phyloP scores from a whole-genome alignment of 2,888 invertebrate genomes.

The Nymphalis c-album region DNA sequence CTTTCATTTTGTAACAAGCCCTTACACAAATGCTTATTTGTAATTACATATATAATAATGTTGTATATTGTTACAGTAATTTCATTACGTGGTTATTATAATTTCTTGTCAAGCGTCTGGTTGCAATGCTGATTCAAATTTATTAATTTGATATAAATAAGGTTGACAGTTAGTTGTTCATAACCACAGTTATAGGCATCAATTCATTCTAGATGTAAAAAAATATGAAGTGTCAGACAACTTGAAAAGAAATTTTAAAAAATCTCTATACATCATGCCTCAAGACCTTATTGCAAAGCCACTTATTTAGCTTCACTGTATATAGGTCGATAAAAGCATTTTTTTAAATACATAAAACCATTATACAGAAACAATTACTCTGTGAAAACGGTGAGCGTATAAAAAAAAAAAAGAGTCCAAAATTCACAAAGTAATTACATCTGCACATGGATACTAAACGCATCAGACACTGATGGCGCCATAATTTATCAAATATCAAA shows the following conservation, averaged over 20 bases:
- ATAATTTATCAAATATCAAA: slow-evolving; percentile 80
- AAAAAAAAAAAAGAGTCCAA: slow-evolving; percentile 70
- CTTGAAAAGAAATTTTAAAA: slow-evolving; percentile 77
- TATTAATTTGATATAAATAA: slow-evolving; percentile 42
- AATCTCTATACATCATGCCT: slow-evolving; percentile 80
- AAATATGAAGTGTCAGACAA: slow-evolving; percentile 57
- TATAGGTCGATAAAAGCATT: slow-evolving; percentile 73
- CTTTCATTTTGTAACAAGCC: slow-evolving; percentile 82
- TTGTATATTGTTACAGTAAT: slow-evolving; percentile 81
- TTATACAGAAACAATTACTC: slow-evolving; percentile 74
- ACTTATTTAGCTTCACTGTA: slow-evolving; percentile 65
- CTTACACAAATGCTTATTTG: slow-evolving; percentile 83
- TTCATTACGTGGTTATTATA: slow-evolving; percentile 79
- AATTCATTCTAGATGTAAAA: slow-evolving; percentile 41
- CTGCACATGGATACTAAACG: slow-evolving; percentile 71
- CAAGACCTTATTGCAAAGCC: slow-evolving; percentile 74
- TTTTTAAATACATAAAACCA: slow-evolving; percentile 71
- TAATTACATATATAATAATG: slow-evolving; percentile 70
- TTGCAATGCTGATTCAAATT: slow-evolving; percentile 47
- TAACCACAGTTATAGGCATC: slow-evolving; percentile 25
- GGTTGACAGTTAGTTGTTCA: slow-evolving; percentile 34
- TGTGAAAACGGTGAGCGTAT: slow-evolving; percentile 79
- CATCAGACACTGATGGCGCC: slow-evolving; percentile 76
- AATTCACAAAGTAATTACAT: slow-evolving; percentile 78
- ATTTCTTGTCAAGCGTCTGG: slow-evolving; percentile 75